These are phyloP conservation scores for Diachasmimorpha longicaudata DNA, from an alignment of 1,140 invertebrate species.

Conservation along the genomic window DNA sequence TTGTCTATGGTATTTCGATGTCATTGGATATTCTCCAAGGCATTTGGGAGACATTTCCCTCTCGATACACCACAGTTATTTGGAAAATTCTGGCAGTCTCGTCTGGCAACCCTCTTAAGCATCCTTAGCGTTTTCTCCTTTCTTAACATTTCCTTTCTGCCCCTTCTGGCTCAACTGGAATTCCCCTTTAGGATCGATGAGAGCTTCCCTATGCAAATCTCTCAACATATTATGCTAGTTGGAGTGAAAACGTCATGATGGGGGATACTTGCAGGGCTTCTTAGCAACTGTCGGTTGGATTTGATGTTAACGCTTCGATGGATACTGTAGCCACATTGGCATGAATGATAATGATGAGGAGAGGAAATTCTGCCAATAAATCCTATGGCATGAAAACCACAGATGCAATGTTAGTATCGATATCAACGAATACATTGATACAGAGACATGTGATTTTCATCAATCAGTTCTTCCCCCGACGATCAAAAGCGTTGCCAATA, in stretches of 20 bases:
- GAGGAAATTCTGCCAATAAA: neutral
- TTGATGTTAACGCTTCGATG: neutral
- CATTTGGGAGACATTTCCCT: neutral
- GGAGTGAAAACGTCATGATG: conserved; percentile 24
- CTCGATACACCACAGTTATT: conserved; percentile 1
- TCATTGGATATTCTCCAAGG: neutral
- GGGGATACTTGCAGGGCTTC: conserved; percentile 12
- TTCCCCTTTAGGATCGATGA: conserved; percentile 20
- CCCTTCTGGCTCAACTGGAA: neutral
- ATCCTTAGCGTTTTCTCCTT: neutral
- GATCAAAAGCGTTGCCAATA: too few species aligned
- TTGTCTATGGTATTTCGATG: neutral
- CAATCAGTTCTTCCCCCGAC: too few species aligned
- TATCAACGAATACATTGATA: neutral
- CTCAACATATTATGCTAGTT: neutral
- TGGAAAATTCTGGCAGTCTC: neutral
- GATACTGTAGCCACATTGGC: neutral
- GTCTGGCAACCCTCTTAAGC: neutral
- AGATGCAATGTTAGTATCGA: neutral
- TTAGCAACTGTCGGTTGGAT: conserved; percentile 4
- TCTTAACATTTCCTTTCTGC: neutral
- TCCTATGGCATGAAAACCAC: too few species aligned
- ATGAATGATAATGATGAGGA: neutral
- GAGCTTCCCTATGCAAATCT: conserved; percentile 20
- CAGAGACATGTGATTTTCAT: too few species aligned